phyloP scores from a whole-genome alignment of 1,140 invertebrate genomes.

The Nephotettix cincticeps region DNA sequence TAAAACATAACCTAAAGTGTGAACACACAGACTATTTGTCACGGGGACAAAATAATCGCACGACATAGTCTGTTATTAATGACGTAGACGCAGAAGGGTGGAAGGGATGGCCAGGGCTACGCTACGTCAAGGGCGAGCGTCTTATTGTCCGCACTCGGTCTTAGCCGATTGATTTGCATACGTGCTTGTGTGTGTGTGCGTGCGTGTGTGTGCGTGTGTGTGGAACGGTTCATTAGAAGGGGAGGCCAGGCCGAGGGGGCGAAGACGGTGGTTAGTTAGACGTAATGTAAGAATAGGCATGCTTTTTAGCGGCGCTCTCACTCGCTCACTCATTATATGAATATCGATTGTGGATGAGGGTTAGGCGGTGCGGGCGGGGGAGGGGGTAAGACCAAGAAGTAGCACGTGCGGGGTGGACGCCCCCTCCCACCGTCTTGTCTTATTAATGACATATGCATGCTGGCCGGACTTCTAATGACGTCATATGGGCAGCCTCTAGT shows the following conservation, averaged over 20 bases:
- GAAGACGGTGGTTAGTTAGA: conserved; percentile 30
- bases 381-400: conserved; percentile 27
- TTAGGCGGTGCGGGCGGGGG: background rate
- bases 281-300: conserved; percentile 29
- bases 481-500: conserved; percentile 18
- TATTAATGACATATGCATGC: conserved; percentile 34
- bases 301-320: conserved; percentile 27
- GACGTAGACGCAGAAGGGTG: background rate
- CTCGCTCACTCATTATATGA: conserved; percentile 34
- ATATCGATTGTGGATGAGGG: conserved; percentile 33
- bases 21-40: too few species aligned
- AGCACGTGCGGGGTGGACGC: conserved; percentile 27
- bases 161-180: conserved; percentile 19
- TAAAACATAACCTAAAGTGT: too few species aligned
- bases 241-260: background rate
- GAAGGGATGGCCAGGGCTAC: background rate
- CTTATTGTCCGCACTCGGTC: conserved; percentile 10
- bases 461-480: conserved; percentile 27
- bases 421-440: conserved; percentile 30
- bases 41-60: too few species aligned
- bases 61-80: too few species aligned
- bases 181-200: background rate
- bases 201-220: conserved; percentile 13
- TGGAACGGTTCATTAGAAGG: conserved; percentile 26
- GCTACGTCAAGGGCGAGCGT: background rate